Conservation (phyloP, 2,888 invertebrate species). For the Synanthedon vespiformis region DNA sequence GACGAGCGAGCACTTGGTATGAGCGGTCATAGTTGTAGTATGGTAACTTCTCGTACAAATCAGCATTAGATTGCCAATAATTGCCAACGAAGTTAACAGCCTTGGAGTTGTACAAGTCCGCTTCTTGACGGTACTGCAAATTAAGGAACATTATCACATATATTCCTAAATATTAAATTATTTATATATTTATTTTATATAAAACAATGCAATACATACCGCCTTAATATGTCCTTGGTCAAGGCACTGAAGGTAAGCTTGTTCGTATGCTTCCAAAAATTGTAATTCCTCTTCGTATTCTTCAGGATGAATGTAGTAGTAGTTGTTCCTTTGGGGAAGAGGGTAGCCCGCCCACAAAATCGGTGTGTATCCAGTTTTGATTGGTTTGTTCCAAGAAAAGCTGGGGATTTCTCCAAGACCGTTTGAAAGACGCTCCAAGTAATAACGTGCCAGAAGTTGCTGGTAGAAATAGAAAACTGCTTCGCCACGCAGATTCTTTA, state of each 20-base stretch:
- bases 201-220: slow-evolving; percentile 25
- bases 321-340: slow-evolving; percentile 58
- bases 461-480: slow-evolving; percentile 75
- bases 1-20: slow-evolving; percentile 45
- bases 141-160: slow-evolving; percentile 2
- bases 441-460: slow-evolving; percentile 77
- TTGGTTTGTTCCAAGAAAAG: slow-evolving; percentile 45
- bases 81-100: slow-evolving; percentile 48
- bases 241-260: slow-evolving; percentile 41
- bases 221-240: slow-evolving; percentile 61
- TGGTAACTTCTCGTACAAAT: slow-evolving; percentile 11
- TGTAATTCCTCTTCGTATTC: slow-evolving; percentile 24
- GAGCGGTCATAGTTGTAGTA: slow-evolving; percentile 28
- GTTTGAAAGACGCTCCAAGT: slow-evolving; percentile 76
- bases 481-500: slow-evolving; percentile 74
- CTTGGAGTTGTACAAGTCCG: slow-evolving; percentile 12
- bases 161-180: not conserved
- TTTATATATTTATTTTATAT: not conserved
- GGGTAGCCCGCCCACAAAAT: slow-evolving; percentile 51
- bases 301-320: slow-evolving; percentile 62
- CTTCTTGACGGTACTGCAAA: slow-evolving; percentile 5
- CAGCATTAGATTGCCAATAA: slow-evolving; percentile 45
- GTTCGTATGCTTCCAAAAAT: slow-evolving; percentile 63
- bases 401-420: slow-evolving; percentile 72
- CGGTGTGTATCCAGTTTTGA: slow-evolving; percentile 61